phyloP scores from a whole-genome alignment of 2,797 vertebrate species.

The Neopelma chrysocephalum region DNA sequence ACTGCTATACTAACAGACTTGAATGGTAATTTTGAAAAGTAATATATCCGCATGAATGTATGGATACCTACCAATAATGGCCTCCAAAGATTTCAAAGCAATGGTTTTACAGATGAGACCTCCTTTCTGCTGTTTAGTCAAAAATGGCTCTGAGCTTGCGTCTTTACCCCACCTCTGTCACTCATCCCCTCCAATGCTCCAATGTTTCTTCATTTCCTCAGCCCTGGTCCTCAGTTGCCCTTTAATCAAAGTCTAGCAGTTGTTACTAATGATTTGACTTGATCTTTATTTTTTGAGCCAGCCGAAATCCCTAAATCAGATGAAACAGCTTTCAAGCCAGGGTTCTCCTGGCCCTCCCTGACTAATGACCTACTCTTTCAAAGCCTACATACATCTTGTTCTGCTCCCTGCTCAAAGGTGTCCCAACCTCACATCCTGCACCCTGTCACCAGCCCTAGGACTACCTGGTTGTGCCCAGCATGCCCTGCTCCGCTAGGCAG shows the following conservation, averaged over 20 bases:
- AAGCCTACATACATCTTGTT: background rate
- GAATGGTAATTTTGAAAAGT: background rate
- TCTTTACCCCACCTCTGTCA: background rate
- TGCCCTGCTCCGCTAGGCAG: background rate
- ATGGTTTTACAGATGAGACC: background rate
- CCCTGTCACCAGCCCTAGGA: background rate
- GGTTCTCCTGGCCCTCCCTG: background rate
- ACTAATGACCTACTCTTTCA: background rate
- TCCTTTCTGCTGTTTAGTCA: background rate
- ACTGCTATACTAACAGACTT: background rate
- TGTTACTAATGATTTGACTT: background rate
- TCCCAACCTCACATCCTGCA: background rate
- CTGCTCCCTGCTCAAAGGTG: background rate
- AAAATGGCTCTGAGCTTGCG: background rate
- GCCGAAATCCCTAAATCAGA: background rate
- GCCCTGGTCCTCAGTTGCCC: background rate
- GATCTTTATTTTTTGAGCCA: background rate
- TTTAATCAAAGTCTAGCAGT: background rate
- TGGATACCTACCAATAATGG: background rate
- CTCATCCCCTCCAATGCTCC: background rate
- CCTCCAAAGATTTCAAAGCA: background rate
- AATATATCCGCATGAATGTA: background rate
- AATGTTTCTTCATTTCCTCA: background rate
- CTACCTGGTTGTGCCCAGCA: background rate
- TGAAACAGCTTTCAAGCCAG: background rate